Evolutionary conservation across 2,888 invertebrate species (phyloP).

Genomic region (Tribolium freemani): DNA sequence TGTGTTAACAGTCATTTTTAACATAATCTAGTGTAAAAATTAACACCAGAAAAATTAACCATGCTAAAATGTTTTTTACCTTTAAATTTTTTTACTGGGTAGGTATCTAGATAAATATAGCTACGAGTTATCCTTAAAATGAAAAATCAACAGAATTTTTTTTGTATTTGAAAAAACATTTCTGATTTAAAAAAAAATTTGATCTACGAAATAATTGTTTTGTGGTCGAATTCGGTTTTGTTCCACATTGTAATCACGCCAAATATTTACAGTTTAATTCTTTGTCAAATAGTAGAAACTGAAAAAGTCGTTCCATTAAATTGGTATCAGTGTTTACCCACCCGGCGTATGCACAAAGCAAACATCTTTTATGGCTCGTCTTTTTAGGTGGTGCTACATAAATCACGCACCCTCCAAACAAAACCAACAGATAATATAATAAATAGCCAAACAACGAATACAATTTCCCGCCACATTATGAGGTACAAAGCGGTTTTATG

Average conservation of each 20-base stretch:
- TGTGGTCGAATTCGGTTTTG: background rate
- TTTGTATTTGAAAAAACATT: no score
- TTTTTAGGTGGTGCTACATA: conserved; percentile 53
- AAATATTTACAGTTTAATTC: conserved; percentile 21
- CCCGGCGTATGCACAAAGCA: conserved; percentile 52
- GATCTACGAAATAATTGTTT: no score
- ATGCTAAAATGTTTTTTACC: no score
- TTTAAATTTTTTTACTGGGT: no score
- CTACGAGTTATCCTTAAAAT: no score
- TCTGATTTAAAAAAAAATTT: no score
- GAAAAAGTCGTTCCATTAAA: conserved; percentile 25
- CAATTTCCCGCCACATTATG: conserved; percentile 68
- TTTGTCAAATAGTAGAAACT: conserved; percentile 28
- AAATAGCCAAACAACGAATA: conserved; percentile 67
- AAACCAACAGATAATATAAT: conserved; percentile 66
- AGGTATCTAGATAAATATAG: no score
- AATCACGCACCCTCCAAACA: conserved; percentile 61
- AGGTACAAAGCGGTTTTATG: conserved; percentile 63
- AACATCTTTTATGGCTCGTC: conserved; percentile 55
- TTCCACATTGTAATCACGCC: background rate
- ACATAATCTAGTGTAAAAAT: no score
- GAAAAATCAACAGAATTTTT: no score
- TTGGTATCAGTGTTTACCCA: conserved; percentile 47
- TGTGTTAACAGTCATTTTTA: no score
- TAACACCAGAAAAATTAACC: no score